Evolutionary conservation across 2,888 invertebrate genomes (phyloP).

Genomic region (Drosophila neotestacea): DNA sequence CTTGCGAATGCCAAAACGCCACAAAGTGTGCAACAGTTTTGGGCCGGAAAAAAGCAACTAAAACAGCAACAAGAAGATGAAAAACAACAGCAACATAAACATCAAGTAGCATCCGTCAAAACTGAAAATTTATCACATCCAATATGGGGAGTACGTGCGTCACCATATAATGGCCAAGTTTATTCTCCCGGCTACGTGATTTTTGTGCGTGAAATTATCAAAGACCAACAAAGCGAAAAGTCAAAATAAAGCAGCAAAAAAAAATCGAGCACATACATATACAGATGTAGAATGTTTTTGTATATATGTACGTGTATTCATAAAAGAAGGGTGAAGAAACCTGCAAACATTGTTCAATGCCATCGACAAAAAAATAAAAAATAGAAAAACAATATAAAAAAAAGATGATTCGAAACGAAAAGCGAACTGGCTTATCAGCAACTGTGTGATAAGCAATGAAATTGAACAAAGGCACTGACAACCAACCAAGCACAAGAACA

Average conservation of each 20-base stretch:
- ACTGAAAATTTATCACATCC: slow-evolving; percentile 65
- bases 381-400: slow-evolving; percentile 30
- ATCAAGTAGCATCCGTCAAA: slow-evolving; percentile 7
- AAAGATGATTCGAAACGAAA: slow-evolving; percentile 44
- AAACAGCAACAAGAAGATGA: slow-evolving; percentile 7
- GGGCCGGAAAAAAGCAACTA: slow-evolving; percentile 5
- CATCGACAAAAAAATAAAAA: slow-evolving; percentile 55
- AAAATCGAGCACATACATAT: slow-evolving; percentile 26
- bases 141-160: slow-evolving; percentile 64
- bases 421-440: slow-evolving; percentile 64
- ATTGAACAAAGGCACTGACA: slow-evolving; percentile 67
- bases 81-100: slow-evolving; percentile 13
- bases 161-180: slow-evolving; percentile 64
- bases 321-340: slow-evolving; percentile 76
- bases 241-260: slow-evolving; percentile 28
- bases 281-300: slow-evolving; percentile 1
- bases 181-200: slow-evolving; percentile 63
- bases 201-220: slow-evolving; percentile 76
- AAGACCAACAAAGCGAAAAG: slow-evolving; percentile 47
- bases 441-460: slow-evolving; percentile 63
- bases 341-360: slow-evolving; percentile 81
- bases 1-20: slow-evolving; percentile 16
- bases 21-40: slow-evolving; percentile 27
- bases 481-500: slow-evolving; percentile 14
- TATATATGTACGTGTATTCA: slow-evolving; percentile 8